A percentile compares a stretch with the other conserved stretches of the same genome.
phyloP scores from a whole-genome alignment of 2,888 invertebrate genomes.

The Eulithis prunata region DNA sequence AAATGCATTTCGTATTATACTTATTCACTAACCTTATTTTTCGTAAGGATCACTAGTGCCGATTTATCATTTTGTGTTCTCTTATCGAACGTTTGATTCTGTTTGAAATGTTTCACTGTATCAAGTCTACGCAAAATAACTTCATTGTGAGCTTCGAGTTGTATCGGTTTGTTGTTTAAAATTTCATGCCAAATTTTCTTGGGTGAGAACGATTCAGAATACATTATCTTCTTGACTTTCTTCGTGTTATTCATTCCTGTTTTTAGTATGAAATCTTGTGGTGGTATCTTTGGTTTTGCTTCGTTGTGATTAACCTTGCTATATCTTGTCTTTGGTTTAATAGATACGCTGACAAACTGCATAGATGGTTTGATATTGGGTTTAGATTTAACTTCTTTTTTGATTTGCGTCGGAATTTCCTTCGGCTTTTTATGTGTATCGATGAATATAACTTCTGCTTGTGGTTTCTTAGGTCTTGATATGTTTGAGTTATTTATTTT shows the following conservation, averaged over 20 bases:
- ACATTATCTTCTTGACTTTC: constrained; percentile 43
- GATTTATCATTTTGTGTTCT: constrained; percentile 27
- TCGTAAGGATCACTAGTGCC: constrained; percentile 33
- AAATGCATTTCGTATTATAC: background rate
- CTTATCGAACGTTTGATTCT: constrained; percentile 6
- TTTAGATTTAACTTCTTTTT: background rate
- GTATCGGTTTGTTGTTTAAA: constrained; percentile 45
- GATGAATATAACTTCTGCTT: constrained; percentile 36
- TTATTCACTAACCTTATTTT: constrained; percentile 32
- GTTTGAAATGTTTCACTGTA: background rate
- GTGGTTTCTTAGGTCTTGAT: constrained; percentile 10
- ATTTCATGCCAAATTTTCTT: constrained; percentile 52
- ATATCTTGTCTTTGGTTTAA: constrained; percentile 33
- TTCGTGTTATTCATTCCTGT: constrained; percentile 4
- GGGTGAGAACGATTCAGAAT: constrained; percentile 46
- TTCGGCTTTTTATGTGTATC: constrained; percentile 34
- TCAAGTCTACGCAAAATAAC: constrained; percentile 11
- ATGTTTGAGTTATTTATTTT: constrained; percentile 4
- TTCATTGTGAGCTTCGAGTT: constrained; percentile 39
- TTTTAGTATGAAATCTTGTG: background rate
- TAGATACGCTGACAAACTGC: constrained; percentile 13
- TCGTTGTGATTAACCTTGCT: constrained; percentile 25
- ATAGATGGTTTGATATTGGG: background rate
- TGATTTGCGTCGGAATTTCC: constrained; percentile 2
- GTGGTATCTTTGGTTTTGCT: background rate